Evolutionary conservation across 2,113 vertebrate species (phyloP), one percentile per base, ranked within the genome.

Genomic region (Pseudorectes ferrugineus): DNA sequence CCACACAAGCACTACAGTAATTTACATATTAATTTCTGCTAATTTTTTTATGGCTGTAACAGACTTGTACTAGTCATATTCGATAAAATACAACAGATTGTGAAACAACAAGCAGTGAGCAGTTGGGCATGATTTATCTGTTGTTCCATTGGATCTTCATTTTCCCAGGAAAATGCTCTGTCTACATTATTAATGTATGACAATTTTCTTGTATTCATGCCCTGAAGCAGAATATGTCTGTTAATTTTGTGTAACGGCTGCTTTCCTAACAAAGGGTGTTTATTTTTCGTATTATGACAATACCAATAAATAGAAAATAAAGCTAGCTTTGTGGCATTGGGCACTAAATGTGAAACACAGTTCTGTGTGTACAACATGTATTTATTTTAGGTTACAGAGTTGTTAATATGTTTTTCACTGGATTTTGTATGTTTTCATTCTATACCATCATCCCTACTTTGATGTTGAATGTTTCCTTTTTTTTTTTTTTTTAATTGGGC

Each of bases 21-120:
- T 99, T 99, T 98, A 97, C 97, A 98, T 98, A 98, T 98, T 98
- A 98, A 98, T 98, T 98, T 97, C 65, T 82, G 66, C 95, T 97
- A 93, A 96, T 97, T 92, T 97, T 98, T 97, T 98, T 97, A 98
- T 98, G 93, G 96, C 97, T 96, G 92, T 96, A 97, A 97, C 96
- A 97, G 97, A 96, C 97, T 97, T 98, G 97, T 97, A 84, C 62
- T 80, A 75, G 96, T 98, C 97, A 97, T 96, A 97, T 98, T 98
- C 94, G 16, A 97, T 97, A 83, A 97, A 97, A 95, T 96, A 94
- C 89, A 97, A 96, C 84, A 96, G 93, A 96, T 95, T 94, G 93
- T 89, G 81, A 97, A 97, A 82, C 93, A 97, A 93, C 88, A 97
- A 97, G 97, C 92, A 94, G 58, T 84, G 58, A 97, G 71, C 96